Conservation (phyloP, 2,797 vertebrate species). For the Danio jaintianensis region DNA sequence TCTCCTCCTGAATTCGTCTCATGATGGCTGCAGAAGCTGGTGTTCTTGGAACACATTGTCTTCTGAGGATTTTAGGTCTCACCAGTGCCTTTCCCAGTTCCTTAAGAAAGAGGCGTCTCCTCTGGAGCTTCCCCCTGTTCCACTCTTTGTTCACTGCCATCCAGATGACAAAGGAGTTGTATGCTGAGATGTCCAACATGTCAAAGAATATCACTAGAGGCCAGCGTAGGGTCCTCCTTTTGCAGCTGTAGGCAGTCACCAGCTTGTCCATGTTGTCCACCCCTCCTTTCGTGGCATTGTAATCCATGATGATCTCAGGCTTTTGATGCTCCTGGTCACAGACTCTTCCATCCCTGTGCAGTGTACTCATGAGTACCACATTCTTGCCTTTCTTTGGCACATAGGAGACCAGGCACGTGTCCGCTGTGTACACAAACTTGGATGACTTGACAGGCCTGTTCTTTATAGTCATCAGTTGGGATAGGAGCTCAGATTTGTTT, state of each 20-base stretch:
- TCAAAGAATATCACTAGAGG: conserved; percentile 37
- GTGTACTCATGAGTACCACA: conserved; percentile 55
- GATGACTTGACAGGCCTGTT: too few species aligned
- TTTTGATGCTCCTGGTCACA: conserved; percentile 54
- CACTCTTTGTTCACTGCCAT: conserved; percentile 17
- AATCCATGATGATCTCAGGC: conserved; percentile 54
- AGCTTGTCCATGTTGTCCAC: conserved; percentile 61
- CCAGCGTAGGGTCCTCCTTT: conserved; percentile 39
- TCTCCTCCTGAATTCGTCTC: too few species aligned
- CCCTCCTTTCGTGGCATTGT: conserved; percentile 60
- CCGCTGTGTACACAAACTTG: too few species aligned
- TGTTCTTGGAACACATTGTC: conserved; percentile 41
- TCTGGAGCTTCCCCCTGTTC: conserved; percentile 47
- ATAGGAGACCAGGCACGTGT: too few species aligned
- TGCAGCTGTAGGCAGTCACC: conserved; percentile 51
- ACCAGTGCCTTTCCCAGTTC: conserved; percentile 52
- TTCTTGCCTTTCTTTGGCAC: conserved; percentile 51
- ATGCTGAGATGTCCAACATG: conserved; percentile 25
- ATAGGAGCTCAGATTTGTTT: too few species aligned
- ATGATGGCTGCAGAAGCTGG: too few species aligned
- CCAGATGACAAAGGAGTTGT: conserved; percentile 46
- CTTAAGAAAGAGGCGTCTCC: conserved; percentile 49
- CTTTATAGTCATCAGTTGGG: too few species aligned
- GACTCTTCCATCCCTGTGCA: conserved; percentile 55
- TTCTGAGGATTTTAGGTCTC: conserved; percentile 55